phyloP scores from a whole-genome alignment of 1,140 invertebrate genomes.

The Homarus americanus region DNA sequence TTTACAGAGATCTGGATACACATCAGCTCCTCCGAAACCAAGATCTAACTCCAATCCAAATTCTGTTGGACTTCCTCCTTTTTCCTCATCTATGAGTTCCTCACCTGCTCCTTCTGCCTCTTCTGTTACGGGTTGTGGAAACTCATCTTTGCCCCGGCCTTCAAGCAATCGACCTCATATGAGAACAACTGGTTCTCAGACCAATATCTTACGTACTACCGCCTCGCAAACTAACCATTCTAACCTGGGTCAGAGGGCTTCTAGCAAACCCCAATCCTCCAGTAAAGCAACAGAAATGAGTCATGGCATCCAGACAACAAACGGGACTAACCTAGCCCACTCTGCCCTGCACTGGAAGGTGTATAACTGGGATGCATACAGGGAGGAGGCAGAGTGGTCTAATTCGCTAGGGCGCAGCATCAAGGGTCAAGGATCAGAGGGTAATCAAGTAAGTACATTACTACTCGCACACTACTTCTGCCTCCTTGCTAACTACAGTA shows the following conservation, averaged over 20 bases:
- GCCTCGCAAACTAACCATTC: conserved; percentile 63
- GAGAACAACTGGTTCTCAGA: conserved; percentile 53
- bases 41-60: background rate
- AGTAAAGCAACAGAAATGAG: conserved; percentile 34
- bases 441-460: conserved; percentile 60
- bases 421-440: conserved; percentile 47
- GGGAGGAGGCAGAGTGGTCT: conserved; percentile 64
- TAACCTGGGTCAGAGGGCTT: conserved; percentile 48
- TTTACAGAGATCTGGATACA: conserved; percentile 52
- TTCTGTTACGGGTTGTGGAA: conserved; percentile 18
- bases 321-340: conserved; percentile 61
- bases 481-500: background rate
- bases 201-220: conserved; percentile 34
- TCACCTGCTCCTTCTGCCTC: conserved; percentile 44
- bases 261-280: conserved; percentile 39
- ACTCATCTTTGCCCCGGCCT: conserved; percentile 17
- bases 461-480: background rate
- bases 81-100: conserved; percentile 26
- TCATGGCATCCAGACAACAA: conserved; percentile 32
- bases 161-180: conserved; percentile 21
- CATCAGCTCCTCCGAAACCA: conserved; percentile 7
- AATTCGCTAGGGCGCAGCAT: conserved; percentile 58
- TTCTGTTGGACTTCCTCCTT: conserved; percentile 21
- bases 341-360: conserved; percentile 71
- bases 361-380: conserved; percentile 65